Base-by-base conservation (phyloP, 2,888 invertebrate genomes). In the Archips crataeganus region DNA sequence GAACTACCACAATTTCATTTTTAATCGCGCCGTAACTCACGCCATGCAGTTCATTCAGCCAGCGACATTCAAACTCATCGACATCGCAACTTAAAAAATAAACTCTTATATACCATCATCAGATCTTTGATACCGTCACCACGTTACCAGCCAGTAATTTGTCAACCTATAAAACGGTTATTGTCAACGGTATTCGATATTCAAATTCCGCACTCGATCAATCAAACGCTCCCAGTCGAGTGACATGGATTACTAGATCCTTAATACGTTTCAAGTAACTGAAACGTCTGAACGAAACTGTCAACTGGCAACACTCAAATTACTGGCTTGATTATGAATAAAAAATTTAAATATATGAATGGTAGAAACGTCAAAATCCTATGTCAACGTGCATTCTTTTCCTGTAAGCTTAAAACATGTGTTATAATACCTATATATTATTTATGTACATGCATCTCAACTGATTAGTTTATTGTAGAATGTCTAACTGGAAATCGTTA, bases 161-260 rank as follows among this genome's bases (percentile, higher is more conserved):
- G 57, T 57, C 57, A 57, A 32, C 32, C 57, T 57, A 57, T 57
- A 57, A 57, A 57, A 57, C 57, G 57, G 32, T 57, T 57, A 57
- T 32, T 57, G 57, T 57, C 57, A 57, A 57, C 57, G 57, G 57
- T 36, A 39, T 65, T 65, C 51, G 65, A 65, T 51, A 65, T 65
- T 51, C 65, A 65, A 65, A 65, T 49, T 23, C 23, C 47, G 61
- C 45, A 32, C 45, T 42, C 32, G 39, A 65, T 65, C 65, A 65
- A 65, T 65, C 65, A 65, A 47, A 49, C 51, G 65, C 36, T 51
- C 34, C 51, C 32, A 57, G 57, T 57, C 57, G 57, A 32, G 11
- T 57, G 57, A 57, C 57, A 57, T 32, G 57, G 57, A 57, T 57
- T 57, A 57, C 57, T 57, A 57, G 57, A 32, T 57, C 4, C 57